Evolutionary conservation across 1,140 invertebrate genomes (phyloP), one percentile per base, ranked within the genome.

Genomic region (Periplaneta americana): DNA sequence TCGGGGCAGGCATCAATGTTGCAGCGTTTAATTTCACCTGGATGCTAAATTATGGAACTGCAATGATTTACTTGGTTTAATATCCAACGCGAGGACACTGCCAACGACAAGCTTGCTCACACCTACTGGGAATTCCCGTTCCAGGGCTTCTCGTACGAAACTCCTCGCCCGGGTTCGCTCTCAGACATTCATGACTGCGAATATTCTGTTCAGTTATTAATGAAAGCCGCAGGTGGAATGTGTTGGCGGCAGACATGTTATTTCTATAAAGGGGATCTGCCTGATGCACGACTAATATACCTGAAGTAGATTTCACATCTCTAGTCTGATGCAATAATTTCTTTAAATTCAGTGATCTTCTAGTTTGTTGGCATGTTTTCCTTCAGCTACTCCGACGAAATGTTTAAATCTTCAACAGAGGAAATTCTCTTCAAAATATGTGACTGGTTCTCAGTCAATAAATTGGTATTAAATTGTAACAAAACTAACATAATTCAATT

Each of bases 1-100:
- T 17, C 32, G 75, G 32, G 18, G 34, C 75, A 28, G 8, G n/a
- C 75, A 77, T 77, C 75, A 77, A 77, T 77, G 75, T 31, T 77
- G 75, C 75, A 77, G 33, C 75, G 31, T 77, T 33, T 33, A 77
- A 77, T 77, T 77, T 77, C 33, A 77, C 75, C 31, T 77, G 32
- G n/a, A 77, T n/a, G 3, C 33, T 77, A 28, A 77, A 77, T 77
- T 33, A 77, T 77, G 17, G n/a, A 77, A 22, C 33, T 77, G 22
- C 33, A 22, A 17, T 28, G 75, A 77, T 77, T 77, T 66, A 28
- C 48, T 66, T 66, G 28, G 48, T 66, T n/a, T 66, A 66, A 66
- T 66, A 66, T 66, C 48, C 48, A 66, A n/a, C 22, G 4, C 15
- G 17, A 48, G 39, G 39, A 48, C 17, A 48, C 39, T n/a, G n/a